Evolutionary conservation across 2,113 vertebrate species (phyloP).

Genomic region (Axis porcinus): DNA sequence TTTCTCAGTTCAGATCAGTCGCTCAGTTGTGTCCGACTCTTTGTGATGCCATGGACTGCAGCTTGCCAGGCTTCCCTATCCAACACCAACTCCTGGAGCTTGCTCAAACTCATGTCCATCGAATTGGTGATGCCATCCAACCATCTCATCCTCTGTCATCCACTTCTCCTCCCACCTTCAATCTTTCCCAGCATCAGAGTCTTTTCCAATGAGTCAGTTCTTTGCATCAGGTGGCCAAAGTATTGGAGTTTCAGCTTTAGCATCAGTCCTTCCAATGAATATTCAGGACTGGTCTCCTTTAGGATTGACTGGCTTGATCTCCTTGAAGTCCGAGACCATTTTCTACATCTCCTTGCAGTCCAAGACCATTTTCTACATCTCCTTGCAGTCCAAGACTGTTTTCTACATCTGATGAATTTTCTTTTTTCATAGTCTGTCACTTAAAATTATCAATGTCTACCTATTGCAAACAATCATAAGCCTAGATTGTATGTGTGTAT

Average conservation of each 20-base stretch:
- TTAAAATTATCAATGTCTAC: background rate
- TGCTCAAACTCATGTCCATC: background rate
- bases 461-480: background rate
- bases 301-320: background rate
- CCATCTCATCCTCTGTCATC: background rate
- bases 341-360: no score
- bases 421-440: background rate
- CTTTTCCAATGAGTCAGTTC: background rate
- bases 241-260: background rate
- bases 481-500: background rate
- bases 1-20: background rate
- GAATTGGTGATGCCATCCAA: background rate
- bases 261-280: background rate
- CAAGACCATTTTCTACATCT: background rate
- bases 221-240: background rate
- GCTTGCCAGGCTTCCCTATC: background rate
- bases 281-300: background rate
- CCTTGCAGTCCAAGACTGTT: background rate
- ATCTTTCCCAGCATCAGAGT: background rate
- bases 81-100: background rate
- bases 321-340: background rate
- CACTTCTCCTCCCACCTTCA: background rate
- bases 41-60: background rate
- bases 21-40: background rate
- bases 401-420: background rate